Percentiles rank a stretch among this genome's conserved stretches.
Conservation (phyloP, 2,113 vertebrate genomes). For the Aviceda subcristata region DNA sequence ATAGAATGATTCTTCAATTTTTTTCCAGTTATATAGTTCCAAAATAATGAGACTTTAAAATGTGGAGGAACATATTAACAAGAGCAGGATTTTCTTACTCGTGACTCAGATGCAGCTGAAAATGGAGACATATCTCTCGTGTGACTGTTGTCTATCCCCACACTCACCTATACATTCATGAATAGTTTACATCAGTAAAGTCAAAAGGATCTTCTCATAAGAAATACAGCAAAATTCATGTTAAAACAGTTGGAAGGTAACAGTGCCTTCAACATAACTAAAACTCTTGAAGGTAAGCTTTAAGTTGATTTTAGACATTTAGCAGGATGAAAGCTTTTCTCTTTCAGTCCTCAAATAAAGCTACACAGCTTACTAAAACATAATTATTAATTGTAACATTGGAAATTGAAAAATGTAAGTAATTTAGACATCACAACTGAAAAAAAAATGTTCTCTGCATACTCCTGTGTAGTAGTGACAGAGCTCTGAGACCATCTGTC, state of each 20-base stretch:
- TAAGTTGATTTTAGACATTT: conserved; percentile 22
- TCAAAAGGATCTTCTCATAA: neutral
- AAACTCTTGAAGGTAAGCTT: neutral
- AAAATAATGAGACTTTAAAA: neutral
- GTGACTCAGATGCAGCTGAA: neutral
- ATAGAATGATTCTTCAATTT: neutral
- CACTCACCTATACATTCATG: neutral
- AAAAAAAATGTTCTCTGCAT: neutral
- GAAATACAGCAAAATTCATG: neutral
- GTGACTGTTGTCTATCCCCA: neutral
- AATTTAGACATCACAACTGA: neutral
- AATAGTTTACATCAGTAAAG: neutral
- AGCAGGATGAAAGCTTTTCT: neutral
- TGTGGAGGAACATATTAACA: neutral
- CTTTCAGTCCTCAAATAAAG: conserved; percentile 19
- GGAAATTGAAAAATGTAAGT: neutral
- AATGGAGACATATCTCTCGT: neutral
- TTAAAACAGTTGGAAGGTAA: neutral
- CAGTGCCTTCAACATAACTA: neutral
- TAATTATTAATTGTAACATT: neutral
- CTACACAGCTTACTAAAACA: neutral
- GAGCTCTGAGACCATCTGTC: neutral
- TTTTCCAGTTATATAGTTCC: neutral
- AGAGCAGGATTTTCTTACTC: neutral
- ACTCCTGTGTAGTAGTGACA: neutral